Conservation (phyloP, 2,113 vertebrate species). For the Alligator mississippiensis region DNA sequence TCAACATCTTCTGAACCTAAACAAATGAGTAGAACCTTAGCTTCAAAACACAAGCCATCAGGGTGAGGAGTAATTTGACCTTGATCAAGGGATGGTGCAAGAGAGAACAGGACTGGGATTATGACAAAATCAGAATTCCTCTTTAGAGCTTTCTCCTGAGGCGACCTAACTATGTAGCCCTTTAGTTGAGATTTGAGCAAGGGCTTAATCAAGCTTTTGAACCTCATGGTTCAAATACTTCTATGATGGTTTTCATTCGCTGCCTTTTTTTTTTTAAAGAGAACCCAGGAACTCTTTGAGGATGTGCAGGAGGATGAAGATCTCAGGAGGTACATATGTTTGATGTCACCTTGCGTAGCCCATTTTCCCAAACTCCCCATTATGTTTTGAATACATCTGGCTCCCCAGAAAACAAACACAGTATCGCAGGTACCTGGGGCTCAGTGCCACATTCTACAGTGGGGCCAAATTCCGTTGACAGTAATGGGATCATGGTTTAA, state of each 20-base stretch:
- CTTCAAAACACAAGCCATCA: background rate
- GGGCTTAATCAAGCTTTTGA: background rate
- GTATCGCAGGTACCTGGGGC: background rate
- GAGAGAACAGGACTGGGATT: background rate
- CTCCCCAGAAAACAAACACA: background rate
- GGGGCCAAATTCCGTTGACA: background rate
- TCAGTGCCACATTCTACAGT: background rate
- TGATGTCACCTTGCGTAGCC: background rate
- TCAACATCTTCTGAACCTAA: background rate
- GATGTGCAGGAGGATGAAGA: conserved; percentile 87
- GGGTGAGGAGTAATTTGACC: background rate
- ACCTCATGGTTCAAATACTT: background rate
- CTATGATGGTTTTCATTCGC: background rate
- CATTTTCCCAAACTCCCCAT: background rate
- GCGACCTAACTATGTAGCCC: background rate
- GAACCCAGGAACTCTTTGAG: conserved; percentile 76
- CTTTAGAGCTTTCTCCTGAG: background rate
- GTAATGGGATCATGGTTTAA: too few relatives aligned
- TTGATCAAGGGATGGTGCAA: background rate
- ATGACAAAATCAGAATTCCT: background rate
- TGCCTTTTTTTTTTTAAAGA: conserved; percentile 56
- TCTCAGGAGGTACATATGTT: conserved; percentile 84
- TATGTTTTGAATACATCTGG: background rate
- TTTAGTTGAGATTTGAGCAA: background rate
- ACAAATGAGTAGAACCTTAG: background rate